Percentiles rank a stretch among this genome's conserved stretches.
These are phyloP conservation scores for Hydropsyche betteni DNA, from an alignment of 2,888 invertebrate species.

Conservation along the genomic window DNA sequence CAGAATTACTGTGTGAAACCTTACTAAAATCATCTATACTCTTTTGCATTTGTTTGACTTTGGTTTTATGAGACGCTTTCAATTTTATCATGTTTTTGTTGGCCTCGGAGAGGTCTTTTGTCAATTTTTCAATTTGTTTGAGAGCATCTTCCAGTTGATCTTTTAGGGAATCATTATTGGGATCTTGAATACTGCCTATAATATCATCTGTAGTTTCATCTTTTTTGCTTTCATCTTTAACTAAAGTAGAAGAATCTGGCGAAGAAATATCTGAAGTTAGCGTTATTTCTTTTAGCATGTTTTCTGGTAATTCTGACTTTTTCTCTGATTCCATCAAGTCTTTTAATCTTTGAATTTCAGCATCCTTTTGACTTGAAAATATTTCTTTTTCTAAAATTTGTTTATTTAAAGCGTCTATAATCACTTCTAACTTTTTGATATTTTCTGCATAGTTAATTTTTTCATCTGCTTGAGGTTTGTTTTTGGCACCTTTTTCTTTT, in stretches of 20 bases:
- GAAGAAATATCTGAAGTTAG: neutral
- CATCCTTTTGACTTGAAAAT: slow-evolving; percentile 61
- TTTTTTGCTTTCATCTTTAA: neutral
- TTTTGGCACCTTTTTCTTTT: slow-evolving; percentile 57
- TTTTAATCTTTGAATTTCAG: slow-evolving; percentile 58
- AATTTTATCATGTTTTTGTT: slow-evolving; percentile 82
- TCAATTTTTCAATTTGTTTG: slow-evolving; percentile 66
- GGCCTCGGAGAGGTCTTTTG: slow-evolving; percentile 75
- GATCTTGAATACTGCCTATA: slow-evolving; percentile 29
- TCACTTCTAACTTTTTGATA: slow-evolving; percentile 58
- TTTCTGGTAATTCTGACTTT: slow-evolving; percentile 50
- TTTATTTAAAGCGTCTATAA: slow-evolving; percentile 63
- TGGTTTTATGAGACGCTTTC: slow-evolving; percentile 75
- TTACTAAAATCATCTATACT: slow-evolving; percentile 74
- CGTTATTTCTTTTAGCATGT: slow-evolving; percentile 47
- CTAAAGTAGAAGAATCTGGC: neutral
- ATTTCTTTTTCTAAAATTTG: slow-evolving; percentile 64
- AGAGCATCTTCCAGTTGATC: slow-evolving; percentile 62
- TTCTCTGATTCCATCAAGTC: slow-evolving; percentile 53
- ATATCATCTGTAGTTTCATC: neutral
- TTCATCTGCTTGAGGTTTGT: slow-evolving; percentile 60
- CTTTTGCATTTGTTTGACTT: slow-evolving; percentile 80
- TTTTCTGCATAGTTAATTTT: slow-evolving; percentile 54
- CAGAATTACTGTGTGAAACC: slow-evolving; percentile 73
- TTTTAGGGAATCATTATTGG: slow-evolving; percentile 57